phyloP scores from a whole-genome alignment of 2,797 vertebrate genomes.

The Mallotus villosus region DNA sequence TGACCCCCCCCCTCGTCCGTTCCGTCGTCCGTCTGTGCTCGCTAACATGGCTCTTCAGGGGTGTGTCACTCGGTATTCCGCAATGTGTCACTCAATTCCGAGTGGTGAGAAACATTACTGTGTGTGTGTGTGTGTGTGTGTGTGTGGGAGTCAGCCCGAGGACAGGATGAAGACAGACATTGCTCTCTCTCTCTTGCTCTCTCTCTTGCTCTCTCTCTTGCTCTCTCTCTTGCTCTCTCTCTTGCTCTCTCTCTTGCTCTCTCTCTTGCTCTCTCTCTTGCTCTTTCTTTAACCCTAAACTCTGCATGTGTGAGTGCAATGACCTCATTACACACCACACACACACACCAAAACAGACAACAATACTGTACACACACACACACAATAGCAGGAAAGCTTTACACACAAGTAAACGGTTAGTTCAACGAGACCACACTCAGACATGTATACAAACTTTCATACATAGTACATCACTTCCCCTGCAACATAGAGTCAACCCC shows the following conservation, averaged over 20 bases:
- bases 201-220: constrained; percentile 23
- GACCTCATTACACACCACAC: constrained; percentile 28
- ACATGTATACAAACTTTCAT: constrained; percentile 15
- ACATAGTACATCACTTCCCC: constrained; percentile 27
- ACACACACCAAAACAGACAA: constrained; percentile 5
- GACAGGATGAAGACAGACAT: constrained; percentile 33
- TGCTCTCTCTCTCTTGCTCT: constrained; percentile 25
- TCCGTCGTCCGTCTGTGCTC: too few relatives aligned
- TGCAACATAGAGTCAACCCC: neutral
- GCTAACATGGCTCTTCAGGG: too few relatives aligned
- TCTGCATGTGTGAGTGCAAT: constrained; percentile 25
- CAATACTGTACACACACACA: constrained; percentile 40
- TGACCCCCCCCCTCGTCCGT: too few relatives aligned
- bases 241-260: constrained; percentile 25
- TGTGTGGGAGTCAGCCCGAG: constrained; percentile 4
- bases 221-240: constrained; percentile 24
- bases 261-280: constrained; percentile 23
- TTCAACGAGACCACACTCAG: too few relatives aligned
- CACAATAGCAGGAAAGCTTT: constrained; percentile 32
- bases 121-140: neutral
- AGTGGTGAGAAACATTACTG: too few relatives aligned
- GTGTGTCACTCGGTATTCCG: too few relatives aligned
- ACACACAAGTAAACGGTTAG: neutral
- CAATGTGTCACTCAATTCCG: too few relatives aligned
- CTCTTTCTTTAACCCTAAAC: constrained; percentile 31